Evolutionary conservation across 2,113 vertebrate genomes (phyloP), one percentile per base, ranked within the genome.

Genomic region (Dicentrarchus labrax): DNA sequence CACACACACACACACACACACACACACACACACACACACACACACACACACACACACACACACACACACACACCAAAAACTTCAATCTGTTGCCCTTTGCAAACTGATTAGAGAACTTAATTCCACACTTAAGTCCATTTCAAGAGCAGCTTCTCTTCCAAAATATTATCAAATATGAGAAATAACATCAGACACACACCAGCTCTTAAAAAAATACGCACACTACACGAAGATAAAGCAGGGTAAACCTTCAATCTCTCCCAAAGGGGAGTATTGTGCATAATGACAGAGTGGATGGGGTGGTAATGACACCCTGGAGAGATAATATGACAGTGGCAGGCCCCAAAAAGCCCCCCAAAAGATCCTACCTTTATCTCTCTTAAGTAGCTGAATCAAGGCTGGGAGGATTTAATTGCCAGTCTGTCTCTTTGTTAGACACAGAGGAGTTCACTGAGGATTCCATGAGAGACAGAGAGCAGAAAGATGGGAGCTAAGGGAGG

Each of bases 251-350:
- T 83, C 68, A 67, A 78, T 72, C 70, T 80, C 60, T 66, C 73
- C 86, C 56, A 82, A 80, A 86, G 65, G 24, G 61, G 73, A 77
- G 43, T 47, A 75, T 68, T 71, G 73, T 89, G 78, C 67, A 75
- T 91, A 94, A 93, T 93, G 83, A 93, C 79, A 94, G 90, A 83
- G 70, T 88, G 59, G 77, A 86, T 78, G 77, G 76, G 78, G 41
- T 22, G 70, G 86, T 95, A 95, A 96, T 94, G 87, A 95, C 94
- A 95, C 89, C 89, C 90, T 82, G 38, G 72, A 65, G 84, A 88
- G 92, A 94, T 93, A 94, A 95, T 92, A 91, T 89, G 85, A 89
- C 77, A 72, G 74, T 80, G 78, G 77, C 72, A 84, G 84, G 89
- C 81, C 82, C 75, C 84, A 90, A 78, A 92, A 93, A 91, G 68